phyloP scores from a whole-genome alignment of 23 tunicate genomes.

The Styela clava region DNA sequence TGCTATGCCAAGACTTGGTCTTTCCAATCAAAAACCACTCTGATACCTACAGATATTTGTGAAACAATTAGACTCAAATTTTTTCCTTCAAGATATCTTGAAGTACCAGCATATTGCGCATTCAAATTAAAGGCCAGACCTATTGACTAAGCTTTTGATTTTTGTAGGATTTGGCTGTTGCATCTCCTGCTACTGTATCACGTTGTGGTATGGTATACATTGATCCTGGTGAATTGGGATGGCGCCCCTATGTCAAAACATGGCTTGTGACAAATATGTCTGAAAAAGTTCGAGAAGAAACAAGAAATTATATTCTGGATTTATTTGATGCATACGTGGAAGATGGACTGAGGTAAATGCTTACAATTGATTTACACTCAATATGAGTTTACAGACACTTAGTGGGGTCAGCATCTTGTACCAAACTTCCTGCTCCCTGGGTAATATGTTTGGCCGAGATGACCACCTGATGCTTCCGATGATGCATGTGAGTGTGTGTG shows the following conservation, averaged over 20 bases:
- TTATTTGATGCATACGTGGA: slow-evolving; percentile 99
- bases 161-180: slow-evolving; percentile 99
- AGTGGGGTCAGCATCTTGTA: not conserved
- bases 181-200: slow-evolving; percentile 99
- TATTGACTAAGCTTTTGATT: too few species aligned
- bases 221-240: slow-evolving; percentile 95
- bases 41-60: too few species aligned
- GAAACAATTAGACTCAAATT: too few species aligned
- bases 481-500: too few species aligned
- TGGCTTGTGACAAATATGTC: slow-evolving; percentile 81
- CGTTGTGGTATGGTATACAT: slow-evolving; percentile 99
- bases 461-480: too few species aligned
- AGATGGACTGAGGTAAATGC: slow-evolving; percentile 98
- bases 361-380: not conserved
- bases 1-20: too few species aligned
- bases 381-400: not conserved
- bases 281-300: slow-evolving; percentile 48
- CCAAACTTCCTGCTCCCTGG: not conserved
- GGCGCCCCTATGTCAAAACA: slow-evolving; percentile 95
- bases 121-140: too few species aligned
- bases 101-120: too few species aligned
- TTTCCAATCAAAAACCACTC: too few species aligned
- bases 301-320: slow-evolving; percentile 73
- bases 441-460: too few species aligned
- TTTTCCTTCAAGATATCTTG: too few species aligned